These are phyloP conservation scores for Hypselothyrea guttata DNA, from an alignment of 2,888 invertebrate genomes.

Conservation along the genomic window DNA sequence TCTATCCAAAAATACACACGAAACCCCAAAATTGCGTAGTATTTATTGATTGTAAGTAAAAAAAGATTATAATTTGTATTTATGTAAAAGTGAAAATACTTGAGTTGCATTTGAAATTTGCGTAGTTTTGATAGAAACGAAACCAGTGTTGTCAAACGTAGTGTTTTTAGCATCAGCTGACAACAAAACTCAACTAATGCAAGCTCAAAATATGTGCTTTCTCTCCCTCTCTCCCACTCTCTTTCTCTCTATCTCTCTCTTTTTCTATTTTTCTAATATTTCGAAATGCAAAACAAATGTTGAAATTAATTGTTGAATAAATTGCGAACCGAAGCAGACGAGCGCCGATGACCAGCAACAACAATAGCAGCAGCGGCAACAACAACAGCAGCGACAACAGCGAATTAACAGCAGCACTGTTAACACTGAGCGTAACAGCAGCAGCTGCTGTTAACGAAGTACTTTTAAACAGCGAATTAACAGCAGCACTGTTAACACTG, in stretches of 20 bases:
- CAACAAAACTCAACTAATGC: constrained; percentile 36
- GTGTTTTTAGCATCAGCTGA: constrained; percentile 21
- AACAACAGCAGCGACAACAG: constrained; percentile 12
- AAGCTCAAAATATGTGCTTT: constrained; percentile 42
- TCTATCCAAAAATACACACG: no score
- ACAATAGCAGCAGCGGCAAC: constrained; percentile 63
- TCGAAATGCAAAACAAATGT: constrained; percentile 14
- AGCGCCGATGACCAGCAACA: constrained; percentile 82
- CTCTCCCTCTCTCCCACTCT: no score
- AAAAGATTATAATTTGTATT: constrained; percentile 32
- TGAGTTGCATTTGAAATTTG: constrained; percentile 17
- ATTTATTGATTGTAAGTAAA: constrained; percentile 1
- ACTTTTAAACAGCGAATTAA: constrained; percentile 48
- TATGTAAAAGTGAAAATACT: constrained; percentile 9
- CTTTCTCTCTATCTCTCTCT: no score
- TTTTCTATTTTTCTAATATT: constrained; percentile 29
- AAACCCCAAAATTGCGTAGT: constrained; percentile 12
- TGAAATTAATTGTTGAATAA: constrained; percentile 7
- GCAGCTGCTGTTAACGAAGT: constrained; percentile 32
- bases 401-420: constrained; percentile 14
- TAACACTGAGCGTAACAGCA: constrained; percentile 36
- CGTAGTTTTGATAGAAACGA: constrained; percentile 4
- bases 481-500: constrained; percentile 10
- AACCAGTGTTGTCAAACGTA: constrained; percentile 44
- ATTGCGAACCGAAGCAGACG: constrained; percentile 63